Evolutionary conservation across 2,888 invertebrate genomes (phyloP).

Genomic region (Heteropelma amictum): DNA sequence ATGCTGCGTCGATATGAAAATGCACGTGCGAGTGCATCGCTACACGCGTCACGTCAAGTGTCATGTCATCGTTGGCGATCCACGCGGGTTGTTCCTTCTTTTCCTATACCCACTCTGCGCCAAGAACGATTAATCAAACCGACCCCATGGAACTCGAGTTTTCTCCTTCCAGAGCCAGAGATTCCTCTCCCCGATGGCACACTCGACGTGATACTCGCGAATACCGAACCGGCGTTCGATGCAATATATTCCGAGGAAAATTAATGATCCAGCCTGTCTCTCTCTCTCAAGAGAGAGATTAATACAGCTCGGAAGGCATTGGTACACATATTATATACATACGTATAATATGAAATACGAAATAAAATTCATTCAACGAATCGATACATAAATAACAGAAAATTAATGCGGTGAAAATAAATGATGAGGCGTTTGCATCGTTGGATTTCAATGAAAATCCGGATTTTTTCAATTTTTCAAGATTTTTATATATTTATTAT

Average conservation of each 20-base stretch:
- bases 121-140: constrained; percentile 48
- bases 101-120: constrained; percentile 10
- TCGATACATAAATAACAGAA: too few species aligned
- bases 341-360: too few species aligned
- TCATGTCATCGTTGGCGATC: constrained; percentile 52
- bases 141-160: background rate
- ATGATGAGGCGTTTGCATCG: background rate
- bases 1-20: constrained; percentile 26
- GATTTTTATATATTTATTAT: background rate
- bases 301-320: constrained; percentile 4
- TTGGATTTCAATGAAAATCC: background rate
- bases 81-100: constrained; percentile 26
- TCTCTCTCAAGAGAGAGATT: background rate
- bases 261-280: constrained; percentile 42
- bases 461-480: too few species aligned
- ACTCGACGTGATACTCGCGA: constrained; percentile 42
- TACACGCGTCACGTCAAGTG: constrained; percentile 51
- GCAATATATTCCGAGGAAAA: constrained; percentile 48
- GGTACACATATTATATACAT: constrained; percentile 27
- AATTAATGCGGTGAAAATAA: too few species aligned
- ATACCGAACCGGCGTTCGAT: constrained; percentile 43
- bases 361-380: too few species aligned
- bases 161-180: background rate
- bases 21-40: constrained; percentile 16
- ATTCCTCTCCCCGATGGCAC: constrained; percentile 24